phyloP scores from a whole-genome alignment of 1,140 invertebrate species.

The Dendroctonus valens region DNA sequence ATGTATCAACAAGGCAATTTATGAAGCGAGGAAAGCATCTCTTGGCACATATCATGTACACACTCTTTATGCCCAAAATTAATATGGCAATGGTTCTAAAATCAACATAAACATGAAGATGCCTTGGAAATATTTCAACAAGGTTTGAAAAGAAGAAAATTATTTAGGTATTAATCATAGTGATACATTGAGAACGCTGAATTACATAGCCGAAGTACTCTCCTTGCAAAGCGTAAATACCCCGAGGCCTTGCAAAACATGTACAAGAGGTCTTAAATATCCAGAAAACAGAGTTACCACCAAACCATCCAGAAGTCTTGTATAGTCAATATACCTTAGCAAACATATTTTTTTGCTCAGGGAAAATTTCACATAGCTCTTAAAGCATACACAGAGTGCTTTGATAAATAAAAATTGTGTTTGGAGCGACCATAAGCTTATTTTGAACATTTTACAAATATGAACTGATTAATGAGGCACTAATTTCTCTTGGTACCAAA shows the following conservation, averaged over 20 bases:
- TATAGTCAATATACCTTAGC: slow-evolving; percentile 31
- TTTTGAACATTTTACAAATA: slow-evolving; percentile 4
- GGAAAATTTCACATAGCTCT: slow-evolving; percentile 20
- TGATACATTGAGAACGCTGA: slow-evolving; percentile 38
- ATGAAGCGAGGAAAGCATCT: background rate
- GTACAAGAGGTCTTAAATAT: slow-evolving; percentile 15
- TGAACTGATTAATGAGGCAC: background rate
- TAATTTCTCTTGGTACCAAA: slow-evolving; percentile 18
- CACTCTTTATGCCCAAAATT: slow-evolving; percentile 27
- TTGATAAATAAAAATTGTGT: background rate
- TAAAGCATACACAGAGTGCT: slow-evolving; percentile 1
- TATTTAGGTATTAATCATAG: slow-evolving; percentile 39
- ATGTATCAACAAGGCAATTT: background rate
- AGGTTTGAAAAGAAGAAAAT: slow-evolving; percentile 32
- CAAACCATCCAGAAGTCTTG: slow-evolving; percentile 33
- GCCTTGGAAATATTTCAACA: slow-evolving; percentile 36
- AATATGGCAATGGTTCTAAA: slow-evolving; percentile 37
- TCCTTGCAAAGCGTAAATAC: slow-evolving; percentile 1
- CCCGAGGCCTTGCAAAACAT: background rate
- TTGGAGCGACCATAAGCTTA: slow-evolving; percentile 1
- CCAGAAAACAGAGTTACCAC: slow-evolving; percentile 27
- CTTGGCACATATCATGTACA: background rate
- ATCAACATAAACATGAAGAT: slow-evolving; percentile 37
- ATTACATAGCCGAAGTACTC: slow-evolving; percentile 22
- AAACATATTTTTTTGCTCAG: slow-evolving; percentile 9